Evolutionary conservation across 2,797 vertebrate genomes (phyloP).

Genomic region (Mormyrops attenuatus): DNA sequence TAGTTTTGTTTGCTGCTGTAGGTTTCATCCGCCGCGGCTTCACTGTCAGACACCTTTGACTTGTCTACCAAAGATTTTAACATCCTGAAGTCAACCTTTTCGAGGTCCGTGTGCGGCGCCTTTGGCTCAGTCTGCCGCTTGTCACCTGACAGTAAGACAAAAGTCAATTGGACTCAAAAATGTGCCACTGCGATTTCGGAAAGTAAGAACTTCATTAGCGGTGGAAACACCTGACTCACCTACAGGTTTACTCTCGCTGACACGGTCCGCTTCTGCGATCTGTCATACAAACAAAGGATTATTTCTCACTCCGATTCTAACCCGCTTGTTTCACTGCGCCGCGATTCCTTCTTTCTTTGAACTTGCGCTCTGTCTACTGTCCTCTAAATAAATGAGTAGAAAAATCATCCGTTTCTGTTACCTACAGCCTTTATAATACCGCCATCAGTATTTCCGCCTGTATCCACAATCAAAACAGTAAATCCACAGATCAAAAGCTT

Average conservation of each 20-base stretch:
- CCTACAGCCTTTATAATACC: not conserved
- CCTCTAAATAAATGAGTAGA: not conserved
- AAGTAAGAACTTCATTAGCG: not conserved
- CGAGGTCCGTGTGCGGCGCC: conserved; percentile 59
- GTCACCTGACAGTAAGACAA: conserved; percentile 60
- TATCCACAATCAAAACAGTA: not conserved
- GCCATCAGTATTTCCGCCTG: not conserved
- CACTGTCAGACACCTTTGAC: conserved; percentile 52
- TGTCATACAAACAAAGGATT: conserved; percentile 43
- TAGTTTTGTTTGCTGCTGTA: conserved; percentile 54
- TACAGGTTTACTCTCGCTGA: conserved; percentile 62
- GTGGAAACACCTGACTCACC: conserved; percentile 62
- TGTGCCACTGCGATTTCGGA: not conserved
- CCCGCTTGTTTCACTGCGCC: not conserved
- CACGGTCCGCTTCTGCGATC: conserved; percentile 89
- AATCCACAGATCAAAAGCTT: not conserved
- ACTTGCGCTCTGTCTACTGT: not conserved
- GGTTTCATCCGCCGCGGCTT: conserved; percentile 38
- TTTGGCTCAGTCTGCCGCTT: conserved; percentile 52
- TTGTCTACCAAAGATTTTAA: conserved; percentile 82
- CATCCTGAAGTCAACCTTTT: conserved; percentile 77
- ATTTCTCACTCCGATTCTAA: not conserved
- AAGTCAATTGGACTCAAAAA: not conserved
- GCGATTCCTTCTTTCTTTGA: not conserved
- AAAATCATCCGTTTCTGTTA: not conserved